These are phyloP conservation scores for Stegastes partitus DNA, from an alignment of 2,113 vertebrate genomes.

Conservation along the genomic window DNA sequence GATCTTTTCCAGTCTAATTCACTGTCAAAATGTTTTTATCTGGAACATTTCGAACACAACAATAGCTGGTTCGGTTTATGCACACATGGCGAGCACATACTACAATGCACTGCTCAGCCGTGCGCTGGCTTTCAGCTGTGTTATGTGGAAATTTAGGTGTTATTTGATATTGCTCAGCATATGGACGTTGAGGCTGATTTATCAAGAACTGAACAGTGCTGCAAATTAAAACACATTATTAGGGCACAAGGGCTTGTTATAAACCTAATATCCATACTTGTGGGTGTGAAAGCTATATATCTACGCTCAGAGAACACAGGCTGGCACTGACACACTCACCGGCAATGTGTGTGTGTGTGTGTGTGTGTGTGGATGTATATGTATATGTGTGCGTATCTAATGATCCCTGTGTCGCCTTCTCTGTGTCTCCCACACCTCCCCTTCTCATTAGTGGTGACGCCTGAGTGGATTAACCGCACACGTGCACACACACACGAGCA, in stretches of 20 bases:
- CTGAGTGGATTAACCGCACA: conserved; percentile 77
- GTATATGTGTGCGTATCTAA: conserved; percentile 40
- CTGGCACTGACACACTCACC: conserved; percentile 1
- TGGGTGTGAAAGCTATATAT: conserved; percentile 3
- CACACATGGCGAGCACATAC: too few species aligned
- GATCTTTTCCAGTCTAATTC: too few species aligned
- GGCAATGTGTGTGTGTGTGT: neutral
- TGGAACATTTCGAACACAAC: too few species aligned
- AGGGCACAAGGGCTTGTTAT: conserved; percentile 1
- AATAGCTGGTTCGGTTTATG: too few species aligned
- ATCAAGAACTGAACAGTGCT: neutral
- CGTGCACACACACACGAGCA: neutral
- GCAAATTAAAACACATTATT: neutral
- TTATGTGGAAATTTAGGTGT: too few species aligned
- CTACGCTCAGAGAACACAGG: conserved; percentile 15
- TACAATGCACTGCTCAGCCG: too few species aligned
- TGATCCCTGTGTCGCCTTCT: conserved; percentile 58
- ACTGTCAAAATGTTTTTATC: too few species aligned
- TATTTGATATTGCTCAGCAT: too few species aligned
- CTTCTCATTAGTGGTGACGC: conserved; percentile 76
- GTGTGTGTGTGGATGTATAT: conserved; percentile 20
- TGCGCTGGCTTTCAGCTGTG: too few species aligned
- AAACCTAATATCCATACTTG: neutral
- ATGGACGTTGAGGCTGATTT: too few species aligned
- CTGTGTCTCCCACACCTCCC: conserved; percentile 67